These are phyloP conservation scores for Heteromyza rotundicornis DNA, from an alignment of 2,888 invertebrate species.

Conservation along the genomic window DNA sequence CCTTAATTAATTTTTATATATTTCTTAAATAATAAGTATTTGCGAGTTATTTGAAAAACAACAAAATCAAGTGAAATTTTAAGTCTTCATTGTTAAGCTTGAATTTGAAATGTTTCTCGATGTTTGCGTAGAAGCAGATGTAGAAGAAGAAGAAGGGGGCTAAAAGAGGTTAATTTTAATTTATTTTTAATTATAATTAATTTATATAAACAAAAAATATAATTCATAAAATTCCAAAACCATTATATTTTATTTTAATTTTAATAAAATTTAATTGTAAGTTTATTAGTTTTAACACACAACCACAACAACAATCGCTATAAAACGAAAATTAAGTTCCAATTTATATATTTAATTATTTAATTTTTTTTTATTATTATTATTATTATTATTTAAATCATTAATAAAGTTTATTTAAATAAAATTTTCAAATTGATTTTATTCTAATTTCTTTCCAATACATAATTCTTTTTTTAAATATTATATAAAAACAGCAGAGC, in stretches of 20 bases:
- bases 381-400: conserved; percentile 15
- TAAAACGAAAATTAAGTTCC: conserved; percentile 29
- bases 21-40: neutral
- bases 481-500: no score
- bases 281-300: conserved; percentile 4
- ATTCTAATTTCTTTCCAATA: conserved; percentile 3
- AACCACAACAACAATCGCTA: conserved; percentile 13
- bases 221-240: neutral
- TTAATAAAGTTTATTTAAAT: conserved; percentile 16
- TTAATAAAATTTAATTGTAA: conserved; percentile 10
- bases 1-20: neutral
- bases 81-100: neutral
- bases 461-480: neutral
- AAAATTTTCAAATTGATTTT: no score
- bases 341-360: conserved; percentile 28
- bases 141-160: neutral
- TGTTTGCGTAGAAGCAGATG: neutral
- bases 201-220: neutral
- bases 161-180: no score
- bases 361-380: conserved; percentile 27
- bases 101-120: neutral
- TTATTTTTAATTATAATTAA: neutral
- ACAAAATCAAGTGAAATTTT: neutral
- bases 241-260: neutral
- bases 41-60: no score